phyloP scores from a whole-genome alignment of 1,140 invertebrate genomes.

The Agrilus planipennis region DNA sequence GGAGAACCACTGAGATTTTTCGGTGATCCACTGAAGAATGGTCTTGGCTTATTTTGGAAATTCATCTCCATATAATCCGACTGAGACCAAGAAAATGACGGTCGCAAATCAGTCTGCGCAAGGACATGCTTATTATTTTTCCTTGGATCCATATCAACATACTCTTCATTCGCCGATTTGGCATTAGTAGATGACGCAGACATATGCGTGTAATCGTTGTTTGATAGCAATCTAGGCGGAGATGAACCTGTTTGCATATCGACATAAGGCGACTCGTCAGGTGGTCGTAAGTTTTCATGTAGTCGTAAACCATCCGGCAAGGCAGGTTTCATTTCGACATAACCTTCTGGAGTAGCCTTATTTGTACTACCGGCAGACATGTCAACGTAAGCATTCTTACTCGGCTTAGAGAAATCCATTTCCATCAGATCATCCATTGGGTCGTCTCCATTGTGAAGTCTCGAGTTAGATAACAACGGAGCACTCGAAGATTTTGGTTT shows the following conservation, averaged over 20 bases:
- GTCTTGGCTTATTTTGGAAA: slow-evolving; percentile 8
- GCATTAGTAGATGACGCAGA: no score
- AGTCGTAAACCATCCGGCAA: slow-evolving; percentile 11
- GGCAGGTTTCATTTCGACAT: slow-evolving; percentile 43
- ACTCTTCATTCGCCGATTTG: slow-evolving; percentile 3
- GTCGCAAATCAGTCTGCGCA: neutral
- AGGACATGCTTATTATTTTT: neutral
- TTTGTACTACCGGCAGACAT: slow-evolving; percentile 35
- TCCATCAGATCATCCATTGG: slow-evolving; percentile 69
- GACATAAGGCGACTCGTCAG: slow-evolving; percentile 28
- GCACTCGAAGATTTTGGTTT: slow-evolving; percentile 45
- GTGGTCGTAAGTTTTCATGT: slow-evolving; percentile 8
- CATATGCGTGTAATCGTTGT: no score
- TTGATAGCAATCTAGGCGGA: slow-evolving; percentile 3
- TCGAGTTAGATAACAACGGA: slow-evolving; percentile 38
- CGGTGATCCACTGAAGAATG: slow-evolving; percentile 4
- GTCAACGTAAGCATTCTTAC: slow-evolving; percentile 33
- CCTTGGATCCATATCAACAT: slow-evolving; percentile 16
- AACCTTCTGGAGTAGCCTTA: slow-evolving; percentile 35
- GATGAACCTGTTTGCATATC: slow-evolving; percentile 33
- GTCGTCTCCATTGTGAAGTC: slow-evolving; percentile 47
- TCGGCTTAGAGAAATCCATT: slow-evolving; percentile 52
- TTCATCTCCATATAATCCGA: slow-evolving; percentile 36
- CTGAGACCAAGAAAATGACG: slow-evolving; percentile 5
- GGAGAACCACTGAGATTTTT: slow-evolving; percentile 9